Conservation (phyloP, 2,797 vertebrate genomes). For the Falco biarmicus region DNA sequence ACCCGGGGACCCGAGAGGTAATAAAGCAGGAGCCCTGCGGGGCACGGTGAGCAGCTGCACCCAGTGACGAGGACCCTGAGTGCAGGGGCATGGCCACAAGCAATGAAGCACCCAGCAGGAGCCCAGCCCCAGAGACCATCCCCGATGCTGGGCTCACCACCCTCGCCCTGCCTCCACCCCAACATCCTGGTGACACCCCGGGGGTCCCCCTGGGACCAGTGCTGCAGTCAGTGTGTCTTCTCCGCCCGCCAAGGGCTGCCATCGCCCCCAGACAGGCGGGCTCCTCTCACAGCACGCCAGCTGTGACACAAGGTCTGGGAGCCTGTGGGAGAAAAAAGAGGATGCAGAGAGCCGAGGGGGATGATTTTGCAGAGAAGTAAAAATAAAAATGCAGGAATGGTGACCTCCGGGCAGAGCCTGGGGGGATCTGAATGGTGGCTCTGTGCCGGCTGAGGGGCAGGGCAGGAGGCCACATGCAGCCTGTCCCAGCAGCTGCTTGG, state of each 20-base stretch:
- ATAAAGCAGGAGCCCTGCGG: accelerated
- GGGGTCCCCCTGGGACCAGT: not conserved
- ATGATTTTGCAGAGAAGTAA: slow-evolving; percentile 19
- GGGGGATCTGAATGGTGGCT: slow-evolving; percentile 47
- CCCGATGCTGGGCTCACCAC: accelerated
- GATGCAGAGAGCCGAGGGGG: not conserved
- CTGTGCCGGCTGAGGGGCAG: slow-evolving; percentile 14
- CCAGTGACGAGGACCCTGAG: not conserved
- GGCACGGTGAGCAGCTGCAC: not conserved
- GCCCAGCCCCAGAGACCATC: not conserved
- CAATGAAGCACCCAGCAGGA: accelerated
- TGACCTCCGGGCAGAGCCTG: not conserved
- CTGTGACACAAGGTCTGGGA: not conserved
- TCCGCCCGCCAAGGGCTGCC: not conserved
- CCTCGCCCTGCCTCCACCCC: not conserved
- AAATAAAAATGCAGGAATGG: slow-evolving; percentile 61
- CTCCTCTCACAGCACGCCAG: not conserved
- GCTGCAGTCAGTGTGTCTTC: not conserved
- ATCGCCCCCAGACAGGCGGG: not conserved
- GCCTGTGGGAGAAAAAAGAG: not conserved
- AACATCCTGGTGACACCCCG: not conserved
- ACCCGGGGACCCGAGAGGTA: not conserved
- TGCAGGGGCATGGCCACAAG: not conserved
- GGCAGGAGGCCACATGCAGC: slow-evolving; percentile 23
- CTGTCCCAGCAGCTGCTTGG: slow-evolving; percentile 16